phyloP scores from a whole-genome alignment of 2,888 invertebrate species.

The Uloborus plumipes region DNA sequence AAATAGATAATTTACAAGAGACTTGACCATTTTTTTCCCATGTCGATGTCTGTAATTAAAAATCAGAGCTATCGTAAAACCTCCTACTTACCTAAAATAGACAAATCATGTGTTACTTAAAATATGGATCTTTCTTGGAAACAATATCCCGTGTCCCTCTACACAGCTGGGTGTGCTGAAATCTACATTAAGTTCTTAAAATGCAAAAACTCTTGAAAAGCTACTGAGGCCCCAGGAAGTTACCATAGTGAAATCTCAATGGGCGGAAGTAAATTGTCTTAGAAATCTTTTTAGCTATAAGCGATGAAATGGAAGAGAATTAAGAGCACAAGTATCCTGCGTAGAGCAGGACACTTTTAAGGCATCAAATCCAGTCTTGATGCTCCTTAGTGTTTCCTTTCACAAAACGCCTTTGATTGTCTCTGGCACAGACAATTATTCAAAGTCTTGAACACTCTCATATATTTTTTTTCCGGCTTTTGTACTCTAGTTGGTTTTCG shows the following conservation, averaged over 20 bases:
- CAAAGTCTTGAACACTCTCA: constrained; percentile 12
- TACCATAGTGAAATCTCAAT: constrained; percentile 61
- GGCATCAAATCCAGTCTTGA: constrained; percentile 60
- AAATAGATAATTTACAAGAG: too few species aligned
- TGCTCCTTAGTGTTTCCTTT: constrained; percentile 40
- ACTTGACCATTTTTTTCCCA: too few species aligned
- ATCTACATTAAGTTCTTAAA: constrained; percentile 55
- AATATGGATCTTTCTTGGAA: too few species aligned
- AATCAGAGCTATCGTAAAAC: too few species aligned
- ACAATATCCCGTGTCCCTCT: not conserved
- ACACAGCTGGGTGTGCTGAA: constrained; percentile 14
- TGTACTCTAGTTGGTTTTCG: constrained; percentile 39
- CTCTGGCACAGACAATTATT: constrained; percentile 51
- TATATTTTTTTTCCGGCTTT: constrained; percentile 16
- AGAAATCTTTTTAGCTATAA: constrained; percentile 63
- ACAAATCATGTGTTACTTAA: too few species aligned
- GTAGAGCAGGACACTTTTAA: constrained; percentile 23
- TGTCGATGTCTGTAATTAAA: too few species aligned
- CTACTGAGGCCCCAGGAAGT: constrained; percentile 63
- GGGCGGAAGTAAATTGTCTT: constrained; percentile 60
- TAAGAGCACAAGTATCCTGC: constrained; percentile 47
- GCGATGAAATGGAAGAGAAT: constrained; percentile 64
- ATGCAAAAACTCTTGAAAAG: constrained; percentile 60
- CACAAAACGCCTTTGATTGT: constrained; percentile 47
- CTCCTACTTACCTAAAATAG: too few species aligned